These are phyloP conservation scores for Cylloceria caligata DNA, from an alignment of 2,888 invertebrate genomes.

Conservation along the genomic window DNA sequence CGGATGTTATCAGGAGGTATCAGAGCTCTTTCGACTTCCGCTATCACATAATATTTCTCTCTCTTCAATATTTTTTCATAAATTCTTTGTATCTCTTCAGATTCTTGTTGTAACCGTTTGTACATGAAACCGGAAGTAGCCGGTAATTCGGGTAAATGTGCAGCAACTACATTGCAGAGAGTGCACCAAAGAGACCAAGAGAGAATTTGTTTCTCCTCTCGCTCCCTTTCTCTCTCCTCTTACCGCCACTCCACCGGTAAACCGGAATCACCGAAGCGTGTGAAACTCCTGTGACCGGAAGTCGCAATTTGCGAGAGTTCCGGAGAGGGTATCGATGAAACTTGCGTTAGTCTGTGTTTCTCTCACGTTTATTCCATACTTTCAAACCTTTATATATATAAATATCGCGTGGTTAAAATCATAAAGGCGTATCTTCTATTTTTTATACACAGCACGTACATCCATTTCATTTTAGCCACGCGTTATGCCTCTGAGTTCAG, in stretches of 20 bases:
- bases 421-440: not conserved
- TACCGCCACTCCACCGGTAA: too few relatives aligned
- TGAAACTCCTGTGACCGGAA: slow-evolving; percentile 70
- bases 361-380: slow-evolving; percentile 3
- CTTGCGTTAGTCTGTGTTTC: slow-evolving; percentile 14
- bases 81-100: not conserved
- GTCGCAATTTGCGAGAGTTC: slow-evolving; percentile 66
- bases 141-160: slow-evolving; percentile 32
- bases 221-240: slow-evolving; percentile 13
- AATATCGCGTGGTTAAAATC: not conserved
- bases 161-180: not conserved
- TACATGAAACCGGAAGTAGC: slow-evolving; percentile 10
- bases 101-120: not conserved
- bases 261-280: slow-evolving; percentile 60
- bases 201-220: slow-evolving; percentile 7
- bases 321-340: slow-evolving; percentile 60
- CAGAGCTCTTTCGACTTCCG: not conserved
- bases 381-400: too few relatives aligned
- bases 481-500: not conserved
- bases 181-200: slow-evolving; percentile 12
- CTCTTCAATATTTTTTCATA: not conserved
- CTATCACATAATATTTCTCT: not conserved
- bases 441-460: not conserved
- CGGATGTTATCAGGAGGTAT: slow-evolving; percentile 3
- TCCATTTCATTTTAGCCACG: not conserved